Conservation (phyloP, 2,113 vertebrate species). For the Fukomys damarensis region DNA sequence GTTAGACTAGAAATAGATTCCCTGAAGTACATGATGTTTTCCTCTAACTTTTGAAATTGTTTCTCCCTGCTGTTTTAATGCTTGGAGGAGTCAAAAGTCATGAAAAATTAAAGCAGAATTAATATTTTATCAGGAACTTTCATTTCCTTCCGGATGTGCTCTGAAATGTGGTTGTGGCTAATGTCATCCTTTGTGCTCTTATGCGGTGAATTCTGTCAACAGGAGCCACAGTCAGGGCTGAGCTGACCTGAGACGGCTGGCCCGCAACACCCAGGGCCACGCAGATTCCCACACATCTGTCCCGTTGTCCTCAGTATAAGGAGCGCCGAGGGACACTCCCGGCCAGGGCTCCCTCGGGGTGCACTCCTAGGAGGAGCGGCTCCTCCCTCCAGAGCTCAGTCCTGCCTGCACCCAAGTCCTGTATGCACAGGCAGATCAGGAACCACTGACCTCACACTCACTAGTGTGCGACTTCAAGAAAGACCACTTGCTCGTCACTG, state of each 20-base stretch:
- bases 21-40: conserved; percentile 50
- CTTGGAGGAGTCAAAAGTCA: conserved; percentile 59
- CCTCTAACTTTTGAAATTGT: conserved; percentile 52
- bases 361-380: too few relatives aligned
- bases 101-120: conserved; percentile 76
- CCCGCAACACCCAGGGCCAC: background rate
- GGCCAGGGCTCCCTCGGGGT: too few relatives aligned
- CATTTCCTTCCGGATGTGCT: conserved; percentile 65
- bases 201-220: conserved; percentile 51
- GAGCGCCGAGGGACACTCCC: background rate
- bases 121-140: conserved; percentile 79
- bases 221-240: conserved; percentile 39
- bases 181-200: conserved; percentile 43
- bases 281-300: background rate
- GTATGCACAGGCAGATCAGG: background rate
- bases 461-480: background rate
- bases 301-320: background rate
- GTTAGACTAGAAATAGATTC: conserved; percentile 44
- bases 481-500: background rate
- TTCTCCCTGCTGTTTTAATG: conserved; percentile 53
- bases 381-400: too few relatives aligned
- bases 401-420: too few relatives aligned
- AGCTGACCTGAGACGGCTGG: background rate
- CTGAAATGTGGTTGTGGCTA: conserved; percentile 64
- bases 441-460: background rate